A percentile compares a stretch with the other conserved stretches of the same genome.
Evolutionary conservation across 23 tunicate genomes (phyloP).

Genomic region (Styela clava): DNA sequence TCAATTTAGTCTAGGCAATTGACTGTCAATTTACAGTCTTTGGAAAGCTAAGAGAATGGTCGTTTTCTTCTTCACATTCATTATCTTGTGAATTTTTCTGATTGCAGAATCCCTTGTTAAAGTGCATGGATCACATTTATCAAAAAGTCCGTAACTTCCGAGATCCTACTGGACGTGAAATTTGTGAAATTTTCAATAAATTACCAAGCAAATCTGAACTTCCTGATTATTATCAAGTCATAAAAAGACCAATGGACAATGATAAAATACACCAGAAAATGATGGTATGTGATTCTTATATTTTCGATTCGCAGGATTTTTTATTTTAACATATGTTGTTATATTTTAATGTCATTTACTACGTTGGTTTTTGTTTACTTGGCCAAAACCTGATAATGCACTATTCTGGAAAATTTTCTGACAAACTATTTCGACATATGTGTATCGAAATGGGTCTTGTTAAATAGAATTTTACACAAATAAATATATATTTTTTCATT

Average conservation of each 20-base stretch:
- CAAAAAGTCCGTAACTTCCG: constrained; percentile 40
- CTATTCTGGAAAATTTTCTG: too few species aligned
- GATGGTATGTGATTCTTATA: constrained; percentile 61
- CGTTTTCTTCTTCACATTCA: too few species aligned
- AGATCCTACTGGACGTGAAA: constrained; percentile 73
- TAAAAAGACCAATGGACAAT: constrained; percentile 93
- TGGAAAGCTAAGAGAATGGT: too few species aligned
- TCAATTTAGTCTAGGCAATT: too few species aligned
- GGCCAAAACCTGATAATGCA: too few species aligned
- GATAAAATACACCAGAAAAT: constrained; percentile 78
- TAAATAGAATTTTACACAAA: too few species aligned
- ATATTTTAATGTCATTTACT: background rate
- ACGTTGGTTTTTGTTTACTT: background rate
- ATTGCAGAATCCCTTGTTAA: constrained; percentile 5
- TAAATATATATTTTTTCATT: too few species aligned
- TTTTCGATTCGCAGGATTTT: too few species aligned
- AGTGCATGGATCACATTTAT: constrained; percentile 46
- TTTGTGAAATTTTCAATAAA: constrained; percentile 82
- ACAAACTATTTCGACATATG: too few species aligned
- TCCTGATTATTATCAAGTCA: constrained; percentile 96
- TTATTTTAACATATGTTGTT: too few species aligned
- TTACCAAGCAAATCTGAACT: constrained; percentile 91
- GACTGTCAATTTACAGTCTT: too few species aligned
- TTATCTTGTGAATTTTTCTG: background rate
- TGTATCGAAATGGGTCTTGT: too few species aligned